Evolutionary conservation across 1,140 invertebrate genomes (phyloP).

Genomic region (Monomorium pharaonis): DNA sequence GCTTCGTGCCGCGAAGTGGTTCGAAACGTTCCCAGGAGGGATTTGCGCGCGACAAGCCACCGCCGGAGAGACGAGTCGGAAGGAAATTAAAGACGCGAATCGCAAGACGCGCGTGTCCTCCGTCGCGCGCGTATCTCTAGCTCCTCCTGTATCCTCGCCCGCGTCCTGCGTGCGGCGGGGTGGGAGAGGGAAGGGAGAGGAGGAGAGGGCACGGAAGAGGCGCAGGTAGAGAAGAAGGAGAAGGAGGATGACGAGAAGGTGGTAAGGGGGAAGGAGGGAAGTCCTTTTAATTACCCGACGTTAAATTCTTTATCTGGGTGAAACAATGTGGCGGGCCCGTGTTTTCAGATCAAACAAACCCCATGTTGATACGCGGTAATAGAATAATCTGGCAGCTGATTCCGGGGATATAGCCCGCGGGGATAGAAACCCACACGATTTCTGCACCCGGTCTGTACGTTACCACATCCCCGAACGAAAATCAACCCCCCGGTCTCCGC

Average conservation of each 20-base stretch:
- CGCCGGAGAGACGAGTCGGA: slow-evolving; percentile 46
- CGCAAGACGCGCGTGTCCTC: slow-evolving; percentile 9
- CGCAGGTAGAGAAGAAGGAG: background rate
- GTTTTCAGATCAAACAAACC: slow-evolving; percentile 85
- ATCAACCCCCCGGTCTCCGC: slow-evolving; percentile 77
- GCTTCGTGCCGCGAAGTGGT: slow-evolving; percentile 23
- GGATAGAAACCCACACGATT: slow-evolving; percentile 83
- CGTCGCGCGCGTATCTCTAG: slow-evolving; percentile 51
- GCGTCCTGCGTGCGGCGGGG: no score
- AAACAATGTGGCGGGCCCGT: slow-evolving; percentile 84
- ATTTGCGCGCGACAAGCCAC: slow-evolving; percentile 64
- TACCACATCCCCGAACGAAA: slow-evolving; percentile 77
- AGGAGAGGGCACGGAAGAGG: no score
- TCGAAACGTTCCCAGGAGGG: slow-evolving; percentile 74
- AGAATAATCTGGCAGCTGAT: slow-evolving; percentile 86
- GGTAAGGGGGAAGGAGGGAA: background rate
- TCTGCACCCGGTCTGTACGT: slow-evolving; percentile 75
- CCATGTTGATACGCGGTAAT: slow-evolving; percentile 86
- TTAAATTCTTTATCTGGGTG: slow-evolving; percentile 86
- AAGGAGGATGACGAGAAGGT: background rate
- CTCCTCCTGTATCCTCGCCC: no score
- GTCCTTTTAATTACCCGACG: slow-evolving; percentile 84
- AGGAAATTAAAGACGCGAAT: slow-evolving; percentile 45
- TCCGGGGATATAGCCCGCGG: slow-evolving; percentile 85
- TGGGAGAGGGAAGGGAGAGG: background rate